Percentiles rank a stretch among this genome's conserved stretches.
Evolutionary conservation across 2,888 invertebrate genomes (phyloP).

Genomic region (Notodonta ziczac): DNA sequence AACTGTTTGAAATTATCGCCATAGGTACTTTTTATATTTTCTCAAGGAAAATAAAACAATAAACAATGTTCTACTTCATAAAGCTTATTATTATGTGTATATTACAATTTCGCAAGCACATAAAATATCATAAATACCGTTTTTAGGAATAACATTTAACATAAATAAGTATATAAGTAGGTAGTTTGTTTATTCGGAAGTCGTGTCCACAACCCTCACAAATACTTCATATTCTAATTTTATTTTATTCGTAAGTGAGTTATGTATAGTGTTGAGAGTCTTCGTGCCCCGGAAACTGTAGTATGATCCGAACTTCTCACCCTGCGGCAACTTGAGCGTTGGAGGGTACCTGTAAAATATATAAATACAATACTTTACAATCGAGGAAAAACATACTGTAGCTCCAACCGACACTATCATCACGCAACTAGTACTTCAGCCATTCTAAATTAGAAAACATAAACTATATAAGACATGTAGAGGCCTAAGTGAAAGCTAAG

Average conservation of each 20-base stretch:
- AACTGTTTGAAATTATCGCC: no score
- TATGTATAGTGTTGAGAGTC: conserved; percentile 53
- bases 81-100: conserved; percentile 25
- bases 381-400: neutral
- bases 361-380: neutral
- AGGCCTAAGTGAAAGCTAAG: no score
- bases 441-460: no score
- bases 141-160: conserved; percentile 15
- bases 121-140: conserved; percentile 32
- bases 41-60: conserved; percentile 12
- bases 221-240: conserved; percentile 76
- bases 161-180: conserved; percentile 10
- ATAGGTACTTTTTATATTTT: neutral
- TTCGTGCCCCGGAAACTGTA: conserved; percentile 74
- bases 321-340: conserved; percentile 53
- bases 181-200: conserved; percentile 38
- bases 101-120: conserved; percentile 25
- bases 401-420: no score
- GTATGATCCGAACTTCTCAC: conserved; percentile 65
- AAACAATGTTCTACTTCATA: conserved; percentile 9
- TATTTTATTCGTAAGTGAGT: conserved; percentile 61
- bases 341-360: conserved; percentile 68
- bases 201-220: conserved; percentile 65
- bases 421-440: no score
- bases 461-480: no score